phyloP scores from a whole-genome alignment of 2,797 vertebrate species.

The Notoglanidium macrostoma region DNA sequence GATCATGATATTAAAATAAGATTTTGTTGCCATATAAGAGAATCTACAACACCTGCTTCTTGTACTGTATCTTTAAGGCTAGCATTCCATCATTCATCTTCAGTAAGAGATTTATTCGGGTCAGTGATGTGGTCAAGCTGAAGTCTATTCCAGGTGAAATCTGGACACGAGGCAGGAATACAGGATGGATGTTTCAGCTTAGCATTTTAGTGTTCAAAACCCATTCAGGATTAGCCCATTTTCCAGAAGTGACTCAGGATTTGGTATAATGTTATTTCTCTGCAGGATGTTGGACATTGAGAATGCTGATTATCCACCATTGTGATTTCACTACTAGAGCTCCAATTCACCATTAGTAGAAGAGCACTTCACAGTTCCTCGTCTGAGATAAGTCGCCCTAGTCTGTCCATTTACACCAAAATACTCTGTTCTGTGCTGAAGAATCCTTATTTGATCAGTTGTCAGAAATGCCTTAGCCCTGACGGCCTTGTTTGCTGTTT shows the following conservation, averaged over 20 bases:
- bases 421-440: neutral
- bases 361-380: neutral
- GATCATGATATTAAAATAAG: neutral
- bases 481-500: neutral
- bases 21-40: neutral
- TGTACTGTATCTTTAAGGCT: neutral
- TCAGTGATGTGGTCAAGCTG: neutral
- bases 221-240: neutral
- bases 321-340: neutral
- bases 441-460: neutral
- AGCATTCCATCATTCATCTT: neutral
- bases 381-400: neutral
- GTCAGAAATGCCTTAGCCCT: neutral
- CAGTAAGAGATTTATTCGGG: neutral
- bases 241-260: constrained; percentile 1
- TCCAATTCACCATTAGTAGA: neutral
- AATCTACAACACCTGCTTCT: neutral
- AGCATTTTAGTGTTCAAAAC: neutral
- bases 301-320: neutral
- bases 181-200: neutral
- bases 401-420: neutral
- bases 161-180: neutral
- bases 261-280: neutral
- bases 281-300: constrained; percentile 1
- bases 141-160: neutral